Conservation (phyloP, 37 sponge, comb jelly and placozoan species). For the Corticium candelabrum region DNA sequence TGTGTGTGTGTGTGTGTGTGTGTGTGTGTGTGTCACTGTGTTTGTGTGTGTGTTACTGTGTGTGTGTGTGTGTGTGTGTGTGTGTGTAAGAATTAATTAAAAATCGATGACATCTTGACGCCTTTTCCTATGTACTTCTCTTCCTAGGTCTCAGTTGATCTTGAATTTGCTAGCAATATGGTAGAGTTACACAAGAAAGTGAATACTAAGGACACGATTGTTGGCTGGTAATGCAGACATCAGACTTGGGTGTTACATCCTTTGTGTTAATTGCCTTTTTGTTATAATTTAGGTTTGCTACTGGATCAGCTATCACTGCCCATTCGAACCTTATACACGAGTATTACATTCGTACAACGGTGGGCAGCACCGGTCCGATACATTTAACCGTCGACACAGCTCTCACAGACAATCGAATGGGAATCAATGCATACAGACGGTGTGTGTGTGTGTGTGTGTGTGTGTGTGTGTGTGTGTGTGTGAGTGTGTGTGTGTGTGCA, state of each 20-base stretch:
- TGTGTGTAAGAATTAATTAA: neutral
- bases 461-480: neutral
- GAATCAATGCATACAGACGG: slow-evolving; percentile 54
- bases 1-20: neutral
- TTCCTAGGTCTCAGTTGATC: slow-evolving; percentile 53
- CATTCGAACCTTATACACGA: slow-evolving; percentile 80
- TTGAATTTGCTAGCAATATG: slow-evolving; percentile 65
- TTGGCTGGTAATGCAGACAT: slow-evolving; percentile 56
- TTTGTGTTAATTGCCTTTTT: too few relatives aligned
- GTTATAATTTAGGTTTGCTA: slow-evolving; percentile 48
- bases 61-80: neutral
- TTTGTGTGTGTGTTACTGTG: neutral
- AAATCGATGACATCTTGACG: too few relatives aligned
- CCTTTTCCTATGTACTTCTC: too few relatives aligned
- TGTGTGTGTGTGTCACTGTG: slow-evolving; percentile 1
- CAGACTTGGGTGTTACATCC: too few relatives aligned
- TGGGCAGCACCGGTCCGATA: slow-evolving; percentile 37
- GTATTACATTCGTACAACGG: slow-evolving; percentile 42
- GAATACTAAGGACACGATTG: slow-evolving; percentile 26
- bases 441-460: neutral
- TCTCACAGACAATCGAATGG: slow-evolving; percentile 38
- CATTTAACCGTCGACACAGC: slow-evolving; percentile 69
- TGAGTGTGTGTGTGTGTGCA: too few relatives aligned
- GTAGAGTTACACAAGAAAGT: slow-evolving; percentile 48
- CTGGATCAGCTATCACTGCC: slow-evolving; percentile 43